Conservation (phyloP, 1,140 invertebrate species). For the Platyscapa corneri region DNA sequence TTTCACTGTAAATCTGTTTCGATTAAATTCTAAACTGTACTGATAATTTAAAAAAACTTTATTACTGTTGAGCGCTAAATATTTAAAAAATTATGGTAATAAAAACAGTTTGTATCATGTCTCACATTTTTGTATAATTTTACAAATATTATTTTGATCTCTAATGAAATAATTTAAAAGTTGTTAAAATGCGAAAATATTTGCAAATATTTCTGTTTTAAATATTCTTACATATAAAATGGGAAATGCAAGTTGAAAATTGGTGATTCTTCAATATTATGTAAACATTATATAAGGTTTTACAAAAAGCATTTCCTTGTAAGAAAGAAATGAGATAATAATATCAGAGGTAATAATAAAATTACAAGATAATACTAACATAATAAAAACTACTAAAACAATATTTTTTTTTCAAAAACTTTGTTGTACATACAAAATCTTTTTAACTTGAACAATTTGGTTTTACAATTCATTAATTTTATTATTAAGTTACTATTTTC, state of each 20-base stretch:
- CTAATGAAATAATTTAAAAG: neutral
- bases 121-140: neutral
- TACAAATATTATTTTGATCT: neutral
- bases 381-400: neutral
- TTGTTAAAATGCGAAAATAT: constrained; percentile 18
- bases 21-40: neutral
- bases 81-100: neutral
- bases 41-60: neutral
- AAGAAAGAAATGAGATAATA: too few species aligned
- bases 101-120: neutral
- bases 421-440: neutral
- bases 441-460: neutral
- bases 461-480: neutral
- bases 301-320: too few species aligned
- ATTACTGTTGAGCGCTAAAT: neutral
- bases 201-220: constrained; percentile 43
- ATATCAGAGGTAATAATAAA: neutral
- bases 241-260: neutral
- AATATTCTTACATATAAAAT: constrained; percentile 16
- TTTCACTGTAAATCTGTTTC: neutral
- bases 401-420: neutral
- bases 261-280: neutral
- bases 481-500: constrained; percentile 14
- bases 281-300: neutral
- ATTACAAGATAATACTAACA: too few species aligned